Evolutionary conservation across 2,113 vertebrate species (phyloP).

Genomic region (Megaceryle maxima): DNA sequence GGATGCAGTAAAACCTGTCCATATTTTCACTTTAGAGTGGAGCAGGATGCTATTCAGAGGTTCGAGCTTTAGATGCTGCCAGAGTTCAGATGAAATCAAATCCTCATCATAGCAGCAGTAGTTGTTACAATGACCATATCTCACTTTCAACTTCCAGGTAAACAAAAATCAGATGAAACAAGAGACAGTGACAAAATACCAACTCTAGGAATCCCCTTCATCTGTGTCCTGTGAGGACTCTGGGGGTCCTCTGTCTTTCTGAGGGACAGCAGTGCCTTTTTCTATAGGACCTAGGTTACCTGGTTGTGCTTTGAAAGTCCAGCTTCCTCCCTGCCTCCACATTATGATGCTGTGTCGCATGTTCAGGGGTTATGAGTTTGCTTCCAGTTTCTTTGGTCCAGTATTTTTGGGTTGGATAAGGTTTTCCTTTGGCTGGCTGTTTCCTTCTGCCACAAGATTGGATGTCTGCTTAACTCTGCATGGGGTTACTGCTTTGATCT

Average conservation of each 20-base stretch:
- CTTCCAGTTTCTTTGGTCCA: not conserved
- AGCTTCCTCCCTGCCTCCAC: not conserved
- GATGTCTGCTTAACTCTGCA: not conserved
- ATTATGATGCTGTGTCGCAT: not conserved
- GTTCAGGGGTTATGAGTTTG: not conserved
- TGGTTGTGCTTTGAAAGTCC: not conserved
- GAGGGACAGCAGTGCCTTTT: not conserved
- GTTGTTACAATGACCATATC: not conserved
- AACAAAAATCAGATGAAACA: not conserved
- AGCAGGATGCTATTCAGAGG: not conserved
- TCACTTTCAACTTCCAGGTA: not conserved
- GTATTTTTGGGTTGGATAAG: not conserved
- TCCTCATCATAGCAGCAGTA: not conserved
- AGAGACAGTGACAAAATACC: not conserved
- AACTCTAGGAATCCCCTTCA: not conserved
- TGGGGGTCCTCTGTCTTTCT: not conserved
- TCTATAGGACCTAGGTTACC: not conserved
- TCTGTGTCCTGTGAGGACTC: not conserved
- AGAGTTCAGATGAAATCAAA: not conserved
- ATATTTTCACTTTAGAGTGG: not conserved
- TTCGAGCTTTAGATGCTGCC: not conserved
- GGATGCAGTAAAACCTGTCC: not conserved
- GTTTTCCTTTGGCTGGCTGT: not conserved
- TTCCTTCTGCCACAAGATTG: not conserved
- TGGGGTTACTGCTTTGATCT: constrained; percentile 8